Percentiles rank a stretch among this genome's conserved stretches.
Evolutionary conservation across 2,113 vertebrate genomes (phyloP).

Genomic region (Lepus americanus): DNA sequence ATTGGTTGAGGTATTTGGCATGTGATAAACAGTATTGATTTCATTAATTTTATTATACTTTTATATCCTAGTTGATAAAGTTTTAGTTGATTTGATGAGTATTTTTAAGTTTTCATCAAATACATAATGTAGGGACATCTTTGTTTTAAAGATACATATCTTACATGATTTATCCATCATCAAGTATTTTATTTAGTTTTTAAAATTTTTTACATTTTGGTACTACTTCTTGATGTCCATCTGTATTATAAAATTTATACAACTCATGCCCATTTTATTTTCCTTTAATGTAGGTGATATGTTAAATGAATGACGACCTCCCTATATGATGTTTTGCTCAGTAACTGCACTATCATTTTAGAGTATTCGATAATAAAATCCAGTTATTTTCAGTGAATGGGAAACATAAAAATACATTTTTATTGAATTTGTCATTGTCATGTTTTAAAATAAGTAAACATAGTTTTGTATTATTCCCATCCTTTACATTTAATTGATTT

Average conservation of each 20-base stretch:
- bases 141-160: slow-evolving; percentile 41
- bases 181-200: slow-evolving; percentile 1
- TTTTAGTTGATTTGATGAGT: slow-evolving; percentile 56
- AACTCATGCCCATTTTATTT: slow-evolving; percentile 69
- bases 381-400: slow-evolving; percentile 74
- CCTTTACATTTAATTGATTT: slow-evolving; percentile 79
- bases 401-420: slow-evolving; percentile 76
- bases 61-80: slow-evolving; percentile 44
- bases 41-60: slow-evolving; percentile 58
- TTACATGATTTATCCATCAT: background rate
- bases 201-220: slow-evolving; percentile 18
- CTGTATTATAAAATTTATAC: slow-evolving; percentile 71
- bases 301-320: slow-evolving; percentile 73
- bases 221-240: slow-evolving; percentile 59
- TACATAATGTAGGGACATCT: background rate
- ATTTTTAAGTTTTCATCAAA: slow-evolving; percentile 62
- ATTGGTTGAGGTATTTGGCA: slow-evolving; percentile 43
- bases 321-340: slow-evolving; percentile 79
- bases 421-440: slow-evolving; percentile 78
- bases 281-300: slow-evolving; percentile 71
- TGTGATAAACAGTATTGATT: slow-evolving; percentile 61
- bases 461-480: slow-evolving; percentile 66
- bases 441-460: slow-evolving; percentile 69
- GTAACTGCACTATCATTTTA: slow-evolving; percentile 77
- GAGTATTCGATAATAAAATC: slow-evolving; percentile 78